Evolutionary conservation across 2,113 vertebrate species (phyloP), one percentile per base, ranked within the genome.

Genomic region (Caretta caretta): DNA sequence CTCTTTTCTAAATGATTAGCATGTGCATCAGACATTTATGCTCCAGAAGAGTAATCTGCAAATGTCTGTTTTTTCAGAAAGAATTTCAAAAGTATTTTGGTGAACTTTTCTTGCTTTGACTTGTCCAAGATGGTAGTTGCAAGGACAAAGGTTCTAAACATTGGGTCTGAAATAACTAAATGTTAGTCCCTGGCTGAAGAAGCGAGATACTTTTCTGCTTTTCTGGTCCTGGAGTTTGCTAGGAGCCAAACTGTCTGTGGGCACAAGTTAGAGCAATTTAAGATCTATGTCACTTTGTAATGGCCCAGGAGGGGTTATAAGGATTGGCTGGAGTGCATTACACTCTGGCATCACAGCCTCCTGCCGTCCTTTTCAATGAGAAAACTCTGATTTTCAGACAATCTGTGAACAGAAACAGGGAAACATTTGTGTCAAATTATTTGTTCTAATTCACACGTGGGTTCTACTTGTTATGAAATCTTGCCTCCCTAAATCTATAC

Each of bases 341-440:
- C 31, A 6, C 6, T 19, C 2, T 29, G 29, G 42, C 51, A 65
- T 65, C 42, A 54, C 0, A 0, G 2, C 16, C 17, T n/a, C 62
- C 35, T n/a, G 14, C 62, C 62, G 35, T n/a, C 62, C 16, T 69
- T 69, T 69, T 10, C 31, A 19, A 69, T 6, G 14, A n/a, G 35
- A 35, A 69, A n/a, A 69, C 35, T 29, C 25, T 69, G 31, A 9
- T 69, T 69, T n/a, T 35, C 62, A 69, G 62, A 69, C 17, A 20
- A 19, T 69, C 16, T 69, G 16, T n/a, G 35, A 69, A 69, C 35
- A 69, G 17, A 69, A 69, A 19, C 35, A n/a, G 35, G 35, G 62
- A 35, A 69, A 69, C 35, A n/a, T 69, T n/a, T 69, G 29, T 69
- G 35, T 69, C 62, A 69, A 31, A 69, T 69, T 69, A 69, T n/a